A percentile compares a stretch with the other conserved stretches of the same genome.
Evolutionary conservation across 2,113 vertebrate genomes (phyloP).

Genomic region (Columbina picui): DNA sequence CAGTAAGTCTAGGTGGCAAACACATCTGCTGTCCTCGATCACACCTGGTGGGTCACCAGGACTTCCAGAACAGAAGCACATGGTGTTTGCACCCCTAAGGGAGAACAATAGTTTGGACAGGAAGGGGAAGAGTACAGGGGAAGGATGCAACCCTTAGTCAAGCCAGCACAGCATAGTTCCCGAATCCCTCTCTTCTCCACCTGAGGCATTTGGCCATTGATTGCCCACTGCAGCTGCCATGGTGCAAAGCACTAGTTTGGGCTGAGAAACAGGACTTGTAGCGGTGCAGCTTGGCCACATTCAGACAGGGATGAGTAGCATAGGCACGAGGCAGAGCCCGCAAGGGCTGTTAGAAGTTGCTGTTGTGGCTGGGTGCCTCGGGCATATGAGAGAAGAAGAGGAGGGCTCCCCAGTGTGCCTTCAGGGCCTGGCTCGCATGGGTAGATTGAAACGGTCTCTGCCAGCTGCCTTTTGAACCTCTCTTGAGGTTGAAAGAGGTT

Average conservation of each 20-base stretch:
- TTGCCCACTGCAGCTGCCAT: not conserved
- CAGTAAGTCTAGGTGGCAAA: not conserved
- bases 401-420: not conserved
- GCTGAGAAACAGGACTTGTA: accelerated
- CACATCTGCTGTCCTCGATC: not conserved
- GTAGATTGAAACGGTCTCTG: not conserved
- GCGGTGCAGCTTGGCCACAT: not conserved
- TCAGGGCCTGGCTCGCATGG: not conserved
- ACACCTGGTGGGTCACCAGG: not conserved
- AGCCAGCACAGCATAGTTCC: not conserved
- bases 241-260: not conserved
- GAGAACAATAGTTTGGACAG: not conserved
- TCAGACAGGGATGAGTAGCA: not conserved
- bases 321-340: not conserved
- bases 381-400: not conserved
- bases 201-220: not conserved
- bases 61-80: not conserved
- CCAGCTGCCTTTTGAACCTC: not conserved
- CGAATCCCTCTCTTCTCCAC: conserved; percentile 7
- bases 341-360: not conserved
- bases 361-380: not conserved
- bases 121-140: conserved; percentile 34
- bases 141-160: conserved; percentile 21
- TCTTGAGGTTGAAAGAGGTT: not conserved
- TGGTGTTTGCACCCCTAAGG: not conserved